phyloP scores from a whole-genome alignment of 1,140 invertebrate genomes.

The Pseudobourletiella spinata region DNA sequence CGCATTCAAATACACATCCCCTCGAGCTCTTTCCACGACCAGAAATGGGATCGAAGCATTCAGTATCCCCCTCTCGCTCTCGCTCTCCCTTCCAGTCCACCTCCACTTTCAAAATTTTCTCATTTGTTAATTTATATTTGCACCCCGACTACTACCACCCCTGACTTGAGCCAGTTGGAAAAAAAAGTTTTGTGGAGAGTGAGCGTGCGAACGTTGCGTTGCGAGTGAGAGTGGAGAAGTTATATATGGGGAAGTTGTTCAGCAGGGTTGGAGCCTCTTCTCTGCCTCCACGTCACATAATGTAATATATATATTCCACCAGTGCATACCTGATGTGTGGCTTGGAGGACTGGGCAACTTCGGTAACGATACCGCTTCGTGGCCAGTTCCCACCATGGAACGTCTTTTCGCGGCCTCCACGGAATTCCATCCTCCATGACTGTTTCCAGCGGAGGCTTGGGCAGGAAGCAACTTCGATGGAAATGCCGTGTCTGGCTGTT shows the following conservation, averaged over 20 bases:
- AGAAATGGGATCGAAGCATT: no score
- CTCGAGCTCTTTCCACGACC: no score
- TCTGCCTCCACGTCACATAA: not conserved
- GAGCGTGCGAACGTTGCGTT: not conserved
- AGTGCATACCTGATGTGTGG: conserved; percentile 25
- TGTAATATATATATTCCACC: not conserved
- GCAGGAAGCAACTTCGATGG: conserved; percentile 33
- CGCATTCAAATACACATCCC: no score
- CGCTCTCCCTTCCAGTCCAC: not conserved
- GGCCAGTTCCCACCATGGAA: conserved; percentile 78
- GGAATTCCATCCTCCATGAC: conserved; percentile 32
- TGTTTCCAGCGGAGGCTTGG: conserved; percentile 27
- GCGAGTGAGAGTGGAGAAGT: not conserved
- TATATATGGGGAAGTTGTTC: not conserved
- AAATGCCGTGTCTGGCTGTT: conserved; percentile 18
- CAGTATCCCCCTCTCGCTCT: not conserved
- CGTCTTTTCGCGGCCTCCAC: conserved; percentile 47
- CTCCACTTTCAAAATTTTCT: not conserved
- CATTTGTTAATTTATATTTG: not conserved
- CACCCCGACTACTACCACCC: not conserved
- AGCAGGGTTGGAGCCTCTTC: not conserved
- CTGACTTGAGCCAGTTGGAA: not conserved
- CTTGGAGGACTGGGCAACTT: conserved; percentile 60
- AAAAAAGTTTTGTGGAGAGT: not conserved
- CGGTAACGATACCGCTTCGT: conserved; percentile 60